Percentiles rank a stretch among this genome's conserved stretches.
These are phyloP conservation scores for Eurystomus glaucurus DNA, from an alignment of 2,797 vertebrate species.

Conservation along the genomic window DNA sequence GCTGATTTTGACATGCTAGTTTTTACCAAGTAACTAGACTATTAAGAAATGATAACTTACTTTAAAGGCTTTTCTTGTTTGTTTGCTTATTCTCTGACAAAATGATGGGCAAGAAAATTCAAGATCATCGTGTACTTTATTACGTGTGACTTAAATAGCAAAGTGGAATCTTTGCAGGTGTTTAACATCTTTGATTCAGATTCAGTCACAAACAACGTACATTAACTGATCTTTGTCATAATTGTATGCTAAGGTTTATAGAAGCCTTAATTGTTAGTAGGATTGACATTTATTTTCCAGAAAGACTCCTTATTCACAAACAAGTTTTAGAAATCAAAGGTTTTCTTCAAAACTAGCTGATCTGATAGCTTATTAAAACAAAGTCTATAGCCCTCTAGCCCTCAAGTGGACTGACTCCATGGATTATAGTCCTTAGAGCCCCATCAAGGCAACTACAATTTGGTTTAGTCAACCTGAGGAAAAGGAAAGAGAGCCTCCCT, in stretches of 20 bases:
- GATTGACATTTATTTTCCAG: neutral
- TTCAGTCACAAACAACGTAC: neutral
- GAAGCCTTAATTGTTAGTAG: neutral
- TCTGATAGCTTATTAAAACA: neutral
- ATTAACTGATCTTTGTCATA: slow-evolving; percentile 1
- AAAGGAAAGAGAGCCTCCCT: neutral
- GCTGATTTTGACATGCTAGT: slow-evolving; percentile 13
- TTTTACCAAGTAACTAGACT: slow-evolving; percentile 12
- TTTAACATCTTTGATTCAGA: neutral
- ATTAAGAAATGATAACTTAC: neutral
- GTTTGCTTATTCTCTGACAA: slow-evolving; percentile 11
- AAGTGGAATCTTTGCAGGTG: neutral
- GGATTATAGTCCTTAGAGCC: neutral
- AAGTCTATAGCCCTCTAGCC: neutral
- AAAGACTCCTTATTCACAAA: neutral
- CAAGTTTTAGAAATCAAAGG: neutral
- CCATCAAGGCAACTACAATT: neutral
- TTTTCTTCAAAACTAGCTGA: neutral
- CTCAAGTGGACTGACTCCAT: neutral
- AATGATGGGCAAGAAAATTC: slow-evolving; percentile 18
- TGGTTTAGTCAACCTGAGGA: neutral
- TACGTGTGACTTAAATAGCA: neutral
- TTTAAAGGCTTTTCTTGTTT: slow-evolving; percentile 32
- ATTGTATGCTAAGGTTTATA: neutral
- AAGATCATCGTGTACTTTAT: neutral